These are phyloP conservation scores for Xiphophorus birchmanni DNA, from an alignment of 2,797 vertebrate species.

Conservation along the genomic window DNA sequence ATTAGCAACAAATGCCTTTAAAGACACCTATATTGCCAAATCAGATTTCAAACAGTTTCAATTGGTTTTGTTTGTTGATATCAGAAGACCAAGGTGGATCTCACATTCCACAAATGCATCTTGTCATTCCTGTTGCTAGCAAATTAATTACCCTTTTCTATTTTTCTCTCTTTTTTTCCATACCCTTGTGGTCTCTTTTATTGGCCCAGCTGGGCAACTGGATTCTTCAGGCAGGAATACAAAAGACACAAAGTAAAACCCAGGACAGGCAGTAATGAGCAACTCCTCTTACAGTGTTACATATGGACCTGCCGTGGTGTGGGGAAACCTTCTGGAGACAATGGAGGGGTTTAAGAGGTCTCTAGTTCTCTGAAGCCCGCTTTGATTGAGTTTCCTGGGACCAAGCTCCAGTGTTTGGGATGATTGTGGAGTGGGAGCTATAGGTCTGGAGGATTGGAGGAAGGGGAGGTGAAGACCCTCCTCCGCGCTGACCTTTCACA, in stretches of 20 bases:
- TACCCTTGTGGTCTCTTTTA: slow-evolving; percentile 58
- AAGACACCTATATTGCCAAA: slow-evolving; percentile 29
- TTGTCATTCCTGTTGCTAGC: slow-evolving; percentile 27
- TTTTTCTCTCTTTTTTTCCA: slow-evolving; percentile 21
- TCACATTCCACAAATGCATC: slow-evolving; percentile 23
- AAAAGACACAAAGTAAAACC: slow-evolving; percentile 78
- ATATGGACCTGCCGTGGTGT: slow-evolving; percentile 60
- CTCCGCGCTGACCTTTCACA: slow-evolving; percentile 75
- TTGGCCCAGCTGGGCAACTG: slow-evolving; percentile 62
- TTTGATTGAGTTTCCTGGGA: slow-evolving; percentile 81
- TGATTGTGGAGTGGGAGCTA: slow-evolving; percentile 66
- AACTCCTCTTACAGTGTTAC: slow-evolving; percentile 80
- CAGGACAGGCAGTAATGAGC: slow-evolving; percentile 75
- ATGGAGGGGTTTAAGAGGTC: slow-evolving; percentile 74
- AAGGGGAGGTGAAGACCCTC: slow-evolving; percentile 66
- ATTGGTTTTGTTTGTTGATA: slow-evolving; percentile 10
- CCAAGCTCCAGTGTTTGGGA: slow-evolving; percentile 63
- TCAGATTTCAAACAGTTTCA: slow-evolving; percentile 14
- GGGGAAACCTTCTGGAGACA: slow-evolving; percentile 74
- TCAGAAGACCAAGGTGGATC: slow-evolving; percentile 12
- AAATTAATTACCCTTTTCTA: slow-evolving; percentile 44
- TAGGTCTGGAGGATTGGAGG: slow-evolving; percentile 44
- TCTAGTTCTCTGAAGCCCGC: slow-evolving; percentile 67
- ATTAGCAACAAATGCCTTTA: slow-evolving; percentile 48
- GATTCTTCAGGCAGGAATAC: slow-evolving; percentile 72